phyloP scores from a whole-genome alignment of 2,888 invertebrate species.

The Caenorhabditis sp. region DNA sequence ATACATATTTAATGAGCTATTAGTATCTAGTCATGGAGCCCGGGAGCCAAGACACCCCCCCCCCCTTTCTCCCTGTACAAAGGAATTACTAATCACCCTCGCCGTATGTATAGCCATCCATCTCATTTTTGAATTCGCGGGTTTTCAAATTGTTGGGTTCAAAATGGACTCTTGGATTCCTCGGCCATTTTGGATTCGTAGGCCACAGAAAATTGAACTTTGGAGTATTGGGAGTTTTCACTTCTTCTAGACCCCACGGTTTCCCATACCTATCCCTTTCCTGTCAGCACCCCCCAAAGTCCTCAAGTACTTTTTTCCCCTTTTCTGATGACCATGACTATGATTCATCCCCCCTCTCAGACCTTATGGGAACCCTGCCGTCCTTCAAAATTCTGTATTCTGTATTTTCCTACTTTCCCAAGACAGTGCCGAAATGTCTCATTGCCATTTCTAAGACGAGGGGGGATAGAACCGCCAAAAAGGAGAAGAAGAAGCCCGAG shows the following conservation, averaged over 20 bases:
- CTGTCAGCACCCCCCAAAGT: neutral
- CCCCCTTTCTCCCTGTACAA: neutral
- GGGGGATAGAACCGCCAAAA: neutral
- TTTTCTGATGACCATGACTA: constrained; percentile 36
- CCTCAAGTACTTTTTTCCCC: neutral
- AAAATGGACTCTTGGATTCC: neutral
- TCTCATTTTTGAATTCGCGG: neutral
- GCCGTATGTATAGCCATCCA: neutral
- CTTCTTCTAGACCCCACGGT: too few relatives aligned
- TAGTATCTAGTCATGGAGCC: neutral
- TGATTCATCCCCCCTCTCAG: constrained; percentile 38
- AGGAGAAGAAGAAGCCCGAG: neutral
- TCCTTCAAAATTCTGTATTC: neutral
- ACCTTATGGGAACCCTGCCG: constrained; percentile 41
- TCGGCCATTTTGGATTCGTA: neutral
- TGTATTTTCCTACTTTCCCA: too few relatives aligned
- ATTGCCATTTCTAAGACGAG: constrained; percentile 45
- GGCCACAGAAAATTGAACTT: neutral
- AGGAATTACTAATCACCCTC: neutral
- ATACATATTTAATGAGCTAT: too few relatives aligned
- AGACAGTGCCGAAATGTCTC: constrained; percentile 56
- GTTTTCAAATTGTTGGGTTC: neutral
- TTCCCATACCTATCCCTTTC: neutral
- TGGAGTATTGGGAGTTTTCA: neutral
- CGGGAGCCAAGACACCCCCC: neutral